phyloP scores from a whole-genome alignment of 2,888 invertebrate species.

The Digitonthophagus gazella region DNA sequence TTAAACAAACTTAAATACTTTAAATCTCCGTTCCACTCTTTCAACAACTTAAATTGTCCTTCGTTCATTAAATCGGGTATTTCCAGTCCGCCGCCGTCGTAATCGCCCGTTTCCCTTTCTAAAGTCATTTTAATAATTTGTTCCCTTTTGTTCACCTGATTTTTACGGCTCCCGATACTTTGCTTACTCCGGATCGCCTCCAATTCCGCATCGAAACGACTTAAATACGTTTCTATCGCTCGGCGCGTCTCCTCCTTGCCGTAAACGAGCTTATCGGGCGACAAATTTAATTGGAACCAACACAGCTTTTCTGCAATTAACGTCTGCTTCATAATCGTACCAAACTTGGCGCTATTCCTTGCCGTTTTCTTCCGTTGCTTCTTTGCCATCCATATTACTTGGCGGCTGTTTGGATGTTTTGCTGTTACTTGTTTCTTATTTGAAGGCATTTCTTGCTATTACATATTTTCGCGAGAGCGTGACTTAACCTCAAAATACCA shows the following conservation, averaged over 20 bases:
- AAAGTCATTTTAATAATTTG: constrained; percentile 75
- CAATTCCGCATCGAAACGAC: constrained; percentile 72
- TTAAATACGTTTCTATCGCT: constrained; percentile 60
- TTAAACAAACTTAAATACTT: constrained; percentile 66
- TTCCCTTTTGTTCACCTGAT: constrained; percentile 74
- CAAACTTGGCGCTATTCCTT: neutral
- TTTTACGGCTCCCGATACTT: constrained; percentile 70
- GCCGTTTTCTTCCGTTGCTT: neutral
- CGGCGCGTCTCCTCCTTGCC: constrained; percentile 61
- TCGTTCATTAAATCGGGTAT: constrained; percentile 67
- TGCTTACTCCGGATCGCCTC: constrained; percentile 77
- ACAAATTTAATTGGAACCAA: constrained; percentile 73
- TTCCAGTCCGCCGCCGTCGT: constrained; percentile 75
- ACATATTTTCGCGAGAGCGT: neutral
- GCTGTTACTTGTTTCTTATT: neutral
- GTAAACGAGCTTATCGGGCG: constrained; percentile 54
- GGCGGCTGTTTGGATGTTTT: constrained; percentile 5
- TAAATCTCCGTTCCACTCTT: constrained; percentile 67
- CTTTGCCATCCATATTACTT: constrained; percentile 5
- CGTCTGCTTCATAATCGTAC: constrained; percentile 53
- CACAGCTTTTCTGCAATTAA: constrained; percentile 72
- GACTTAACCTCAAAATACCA: neutral
- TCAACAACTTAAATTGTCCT: constrained; percentile 60
- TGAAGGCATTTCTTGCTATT: constrained; percentile 2
- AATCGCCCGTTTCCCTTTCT: constrained; percentile 72